Conservation (phyloP, 2,797 vertebrate species). For the Amblyraja radiata region DNA sequence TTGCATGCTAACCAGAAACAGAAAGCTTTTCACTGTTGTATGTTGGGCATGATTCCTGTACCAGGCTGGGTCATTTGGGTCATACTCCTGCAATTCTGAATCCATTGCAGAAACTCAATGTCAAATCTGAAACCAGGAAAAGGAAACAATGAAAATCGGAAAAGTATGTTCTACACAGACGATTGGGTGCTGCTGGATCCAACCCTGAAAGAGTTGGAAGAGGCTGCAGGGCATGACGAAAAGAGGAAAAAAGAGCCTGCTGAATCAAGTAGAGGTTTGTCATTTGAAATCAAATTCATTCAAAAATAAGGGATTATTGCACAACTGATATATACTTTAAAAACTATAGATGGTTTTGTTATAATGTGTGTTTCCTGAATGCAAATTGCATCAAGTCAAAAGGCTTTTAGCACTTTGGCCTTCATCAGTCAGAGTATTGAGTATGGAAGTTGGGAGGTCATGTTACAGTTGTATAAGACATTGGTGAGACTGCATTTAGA, state of each 20-base stretch:
- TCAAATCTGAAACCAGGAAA: slow-evolving; percentile 72
- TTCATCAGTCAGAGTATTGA: too few relatives aligned
- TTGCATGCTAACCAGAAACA: too few relatives aligned
- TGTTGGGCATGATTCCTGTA: background rate
- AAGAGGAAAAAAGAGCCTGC: slow-evolving; percentile 53
- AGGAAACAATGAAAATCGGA: slow-evolving; percentile 68
- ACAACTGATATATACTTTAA: background rate
- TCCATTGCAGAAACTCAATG: slow-evolving; percentile 77
- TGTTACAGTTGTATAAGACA: too few relatives aligned
- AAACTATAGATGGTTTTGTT: background rate
- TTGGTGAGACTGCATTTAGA: too few relatives aligned
- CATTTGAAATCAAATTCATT: background rate
- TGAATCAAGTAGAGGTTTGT: slow-evolving; percentile 64
- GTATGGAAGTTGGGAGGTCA: too few relatives aligned
- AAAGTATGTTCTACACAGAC: slow-evolving; percentile 85
- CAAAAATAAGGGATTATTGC: background rate
- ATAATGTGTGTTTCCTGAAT: too few relatives aligned
- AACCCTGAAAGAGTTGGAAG: slow-evolving; percentile 71
- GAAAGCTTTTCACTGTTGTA: background rate
- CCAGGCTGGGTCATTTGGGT: background rate
- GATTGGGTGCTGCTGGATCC: slow-evolving; percentile 92
- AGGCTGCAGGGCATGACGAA: slow-evolving; percentile 58
- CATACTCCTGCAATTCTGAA: background rate
- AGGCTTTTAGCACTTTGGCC: too few relatives aligned
- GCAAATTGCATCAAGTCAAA: too few relatives aligned